These are phyloP conservation scores for Callitettix versicolor DNA, from an alignment of 1,140 invertebrate genomes.

Conservation along the genomic window DNA sequence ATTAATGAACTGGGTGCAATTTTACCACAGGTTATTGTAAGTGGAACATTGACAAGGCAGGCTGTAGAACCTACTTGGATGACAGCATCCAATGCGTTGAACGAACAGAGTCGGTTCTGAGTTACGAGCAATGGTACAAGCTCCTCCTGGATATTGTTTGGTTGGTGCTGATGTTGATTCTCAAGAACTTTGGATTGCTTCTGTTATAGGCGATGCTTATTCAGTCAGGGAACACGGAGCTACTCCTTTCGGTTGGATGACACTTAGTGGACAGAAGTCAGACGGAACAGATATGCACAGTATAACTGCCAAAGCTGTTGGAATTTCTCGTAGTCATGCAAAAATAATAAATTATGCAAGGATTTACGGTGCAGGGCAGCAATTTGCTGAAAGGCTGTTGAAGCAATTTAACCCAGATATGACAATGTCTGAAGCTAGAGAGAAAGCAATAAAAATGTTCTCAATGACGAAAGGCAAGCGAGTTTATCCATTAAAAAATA, in stretches of 20 bases:
- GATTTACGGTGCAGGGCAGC: constrained; percentile 94
- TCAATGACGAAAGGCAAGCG: constrained; percentile 75
- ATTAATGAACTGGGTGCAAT: constrained; percentile 62
- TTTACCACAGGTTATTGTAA: constrained; percentile 63
- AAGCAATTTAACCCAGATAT: constrained; percentile 87
- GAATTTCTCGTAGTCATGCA: constrained; percentile 85
- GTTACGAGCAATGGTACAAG: constrained; percentile 86
- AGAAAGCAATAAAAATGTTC: constrained; percentile 85
- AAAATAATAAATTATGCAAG: constrained; percentile 97
- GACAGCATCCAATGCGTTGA: constrained; percentile 89
- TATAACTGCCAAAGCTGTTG: constrained; percentile 81
- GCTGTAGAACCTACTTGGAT: constrained; percentile 98
- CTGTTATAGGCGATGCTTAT: constrained; percentile 81
- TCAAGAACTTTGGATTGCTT: constrained; percentile 97
- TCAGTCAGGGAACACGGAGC: constrained; percentile 63
- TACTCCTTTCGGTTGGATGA: constrained; percentile 94
- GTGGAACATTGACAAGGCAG: constrained; percentile 87
- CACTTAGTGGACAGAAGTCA: constrained; percentile 80
- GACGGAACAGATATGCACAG: constrained; percentile 94
- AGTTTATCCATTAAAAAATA: constrained; percentile 46
- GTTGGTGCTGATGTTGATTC: constrained; percentile 99
- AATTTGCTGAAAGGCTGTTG: constrained; percentile 80
- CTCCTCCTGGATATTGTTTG: constrained; percentile 78
- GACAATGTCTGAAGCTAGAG: constrained; percentile 60
- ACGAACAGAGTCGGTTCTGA: constrained; percentile 89